phyloP scores from a whole-genome alignment of 2,888 invertebrate species.

The Tillus elongatus region DNA sequence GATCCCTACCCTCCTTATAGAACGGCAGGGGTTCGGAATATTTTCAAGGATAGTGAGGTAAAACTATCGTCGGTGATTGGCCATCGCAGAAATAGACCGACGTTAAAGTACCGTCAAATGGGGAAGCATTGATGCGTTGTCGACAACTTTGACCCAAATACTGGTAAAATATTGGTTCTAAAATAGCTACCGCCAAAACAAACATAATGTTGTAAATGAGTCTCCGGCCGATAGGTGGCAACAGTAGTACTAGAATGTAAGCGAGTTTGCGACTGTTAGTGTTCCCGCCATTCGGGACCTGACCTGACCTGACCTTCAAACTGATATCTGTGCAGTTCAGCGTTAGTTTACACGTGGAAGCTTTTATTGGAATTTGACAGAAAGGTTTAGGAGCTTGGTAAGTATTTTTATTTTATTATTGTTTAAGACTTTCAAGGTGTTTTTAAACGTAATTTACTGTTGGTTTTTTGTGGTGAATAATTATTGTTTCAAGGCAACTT shows the following conservation, averaged over 20 bases:
- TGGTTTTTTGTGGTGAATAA: constrained; percentile 5
- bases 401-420: no score
- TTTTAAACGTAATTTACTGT: no score
- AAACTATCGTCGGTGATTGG: no score
- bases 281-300: constrained; percentile 7
- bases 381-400: constrained; percentile 7
- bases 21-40: no score
- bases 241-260: neutral
- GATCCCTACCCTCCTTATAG: no score
- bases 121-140: constrained; percentile 7
- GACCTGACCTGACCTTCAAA: constrained; percentile 5
- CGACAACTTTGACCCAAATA: constrained; percentile 11
- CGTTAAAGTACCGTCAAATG: constrained; percentile 9
- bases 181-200: neutral
- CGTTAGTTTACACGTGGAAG: constrained; percentile 3
- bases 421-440: no score
- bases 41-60: no score
- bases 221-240: neutral
- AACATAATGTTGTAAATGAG: constrained; percentile 5
- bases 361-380: constrained; percentile 3
- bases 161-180: constrained; percentile 2
- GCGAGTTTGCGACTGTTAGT: constrained; percentile 6
- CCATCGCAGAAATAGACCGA: no score
- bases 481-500: constrained; percentile 5
- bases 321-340: constrained; percentile 4